phyloP scores from a whole-genome alignment of 2,113 vertebrate species.

The Neolamprologus sp. region DNA sequence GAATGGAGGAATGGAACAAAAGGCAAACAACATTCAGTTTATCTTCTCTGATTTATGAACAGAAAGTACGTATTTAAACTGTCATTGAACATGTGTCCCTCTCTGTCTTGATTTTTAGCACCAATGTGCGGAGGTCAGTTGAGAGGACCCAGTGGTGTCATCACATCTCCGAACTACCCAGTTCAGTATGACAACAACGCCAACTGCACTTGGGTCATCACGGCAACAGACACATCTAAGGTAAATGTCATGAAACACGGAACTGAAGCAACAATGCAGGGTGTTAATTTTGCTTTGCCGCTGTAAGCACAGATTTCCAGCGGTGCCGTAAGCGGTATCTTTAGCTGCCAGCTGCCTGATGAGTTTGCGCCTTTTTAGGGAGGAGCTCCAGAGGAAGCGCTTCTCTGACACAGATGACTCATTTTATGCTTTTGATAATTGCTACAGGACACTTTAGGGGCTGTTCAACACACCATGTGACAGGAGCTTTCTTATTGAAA shows the following conservation, averaged over 20 bases:
- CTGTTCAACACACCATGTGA: neutral
- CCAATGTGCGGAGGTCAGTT: constrained; percentile 92
- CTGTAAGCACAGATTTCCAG: neutral
- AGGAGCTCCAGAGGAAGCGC: neutral
- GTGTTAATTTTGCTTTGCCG: neutral
- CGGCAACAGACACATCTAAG: constrained; percentile 85
- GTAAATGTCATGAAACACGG: constrained; percentile 55
- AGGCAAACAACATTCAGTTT: neutral
- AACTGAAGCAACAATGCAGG: neutral
- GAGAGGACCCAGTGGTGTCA: constrained; percentile 85
- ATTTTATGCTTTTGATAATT: constrained; percentile 22
- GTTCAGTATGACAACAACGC: constrained; percentile 98
- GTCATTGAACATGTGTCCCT: neutral
- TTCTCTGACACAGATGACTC: neutral
- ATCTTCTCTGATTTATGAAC: neutral
- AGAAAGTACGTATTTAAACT: neutral
- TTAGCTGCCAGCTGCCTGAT: neutral
- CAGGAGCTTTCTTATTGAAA: neutral
- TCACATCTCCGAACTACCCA: constrained; percentile 95
- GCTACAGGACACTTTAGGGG: neutral
- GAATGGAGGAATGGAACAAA: neutral
- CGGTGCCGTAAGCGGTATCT: neutral
- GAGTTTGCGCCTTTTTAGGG: neutral
- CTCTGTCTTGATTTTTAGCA: constrained; percentile 63
- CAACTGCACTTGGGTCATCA: constrained; percentile 98